Evolutionary conservation across 2,797 vertebrate species (phyloP), one percentile per base, ranked within the genome.

Genomic region (Ceyx erithaca): DNA sequence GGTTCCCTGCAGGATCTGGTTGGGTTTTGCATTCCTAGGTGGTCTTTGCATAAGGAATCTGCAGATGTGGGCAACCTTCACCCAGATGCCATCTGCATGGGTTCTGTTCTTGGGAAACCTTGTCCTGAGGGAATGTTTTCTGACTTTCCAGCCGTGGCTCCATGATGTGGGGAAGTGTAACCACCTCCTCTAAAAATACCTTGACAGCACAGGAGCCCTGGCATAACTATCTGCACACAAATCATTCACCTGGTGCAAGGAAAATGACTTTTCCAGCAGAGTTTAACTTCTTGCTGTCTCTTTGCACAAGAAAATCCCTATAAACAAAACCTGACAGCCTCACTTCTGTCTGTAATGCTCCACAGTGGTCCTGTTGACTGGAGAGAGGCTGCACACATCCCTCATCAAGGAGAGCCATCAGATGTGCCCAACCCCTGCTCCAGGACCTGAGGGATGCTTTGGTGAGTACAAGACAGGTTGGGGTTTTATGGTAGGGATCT

Each of bases 1-100:
- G 26, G 35, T 79, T 92, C 81, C 62, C 87, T 45, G 31, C 5
- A 68, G 67, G 71, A 70, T 81, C 76, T 89, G 92, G 18, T 63
- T 68, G 63, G 23, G 45, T 71, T 85, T 71, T 84, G 20, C 79
- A 67, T 84, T 63, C 54, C 70, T 68, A 35, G 23, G 16, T 59
- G 41, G 92, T 35, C 49, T 79, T 1, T 45, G 49, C 63, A 55
- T 62, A 21, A 84, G 31, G 17, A 43, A 66, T 84, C 21, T 88
- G 80, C 51, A 80, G 69, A 57, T 1, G 1, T n/a, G 43, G n/a
- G 49, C 51, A 76, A 7, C 23, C 9, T 68, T 82, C 30, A 49
- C 26, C 21, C 21, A 75, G 54, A 71, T 0, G 0, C 22, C 41
- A 19, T 63, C 45, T 87, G 41, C 41, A 14, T 0, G 1, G 16